Percentiles rank a stretch among this genome's conserved stretches.
These are phyloP conservation scores for Philotrypesis tridentata DNA, from an alignment of 1,140 invertebrate species.

Conservation along the genomic window DNA sequence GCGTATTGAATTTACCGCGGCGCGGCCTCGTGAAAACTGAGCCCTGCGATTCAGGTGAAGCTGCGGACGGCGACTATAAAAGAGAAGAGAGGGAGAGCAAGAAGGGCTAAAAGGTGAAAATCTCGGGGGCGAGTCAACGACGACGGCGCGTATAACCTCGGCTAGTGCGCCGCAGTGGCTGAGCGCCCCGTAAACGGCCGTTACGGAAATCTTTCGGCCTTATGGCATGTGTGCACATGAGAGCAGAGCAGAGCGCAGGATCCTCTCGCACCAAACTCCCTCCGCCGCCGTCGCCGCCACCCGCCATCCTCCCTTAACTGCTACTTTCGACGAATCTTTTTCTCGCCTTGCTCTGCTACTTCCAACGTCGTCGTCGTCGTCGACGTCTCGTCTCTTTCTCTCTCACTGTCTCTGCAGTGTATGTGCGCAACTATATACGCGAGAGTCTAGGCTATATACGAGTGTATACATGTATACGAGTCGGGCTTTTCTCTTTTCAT, in stretches of 20 bases:
- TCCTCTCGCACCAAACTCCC: background rate
- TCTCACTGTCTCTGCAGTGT: background rate
- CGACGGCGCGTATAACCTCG: background rate
- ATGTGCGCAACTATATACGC: background rate
- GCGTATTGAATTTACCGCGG: constrained; percentile 37
- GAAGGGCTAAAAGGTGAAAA: constrained; percentile 40
- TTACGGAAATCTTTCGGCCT: constrained; percentile 51
- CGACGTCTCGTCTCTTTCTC: background rate
- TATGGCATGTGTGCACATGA: constrained; percentile 2
- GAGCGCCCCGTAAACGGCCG: constrained; percentile 47
- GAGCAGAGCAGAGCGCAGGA: background rate
- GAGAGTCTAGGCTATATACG: background rate
- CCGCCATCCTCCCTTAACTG: background rate
- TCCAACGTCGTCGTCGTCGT: background rate
- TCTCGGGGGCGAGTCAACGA: constrained; percentile 21
- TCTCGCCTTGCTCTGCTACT: constrained; percentile 14
- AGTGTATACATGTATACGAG: background rate
- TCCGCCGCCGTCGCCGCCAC: background rate
- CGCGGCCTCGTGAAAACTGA: constrained; percentile 3
- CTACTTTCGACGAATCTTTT: constrained; percentile 38
- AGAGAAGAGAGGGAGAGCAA: background rate
- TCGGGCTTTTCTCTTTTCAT: constrained; percentile 39
- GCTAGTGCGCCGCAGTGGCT: constrained; percentile 32
- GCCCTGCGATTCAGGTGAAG: background rate
- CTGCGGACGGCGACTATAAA: constrained; percentile 1